A percentile compares a stretch with the other conserved stretches of the same genome.
These are phyloP conservation scores for Onychostoma macrolepis DNA, from an alignment of 2,113 vertebrate genomes.

Conservation along the genomic window DNA sequence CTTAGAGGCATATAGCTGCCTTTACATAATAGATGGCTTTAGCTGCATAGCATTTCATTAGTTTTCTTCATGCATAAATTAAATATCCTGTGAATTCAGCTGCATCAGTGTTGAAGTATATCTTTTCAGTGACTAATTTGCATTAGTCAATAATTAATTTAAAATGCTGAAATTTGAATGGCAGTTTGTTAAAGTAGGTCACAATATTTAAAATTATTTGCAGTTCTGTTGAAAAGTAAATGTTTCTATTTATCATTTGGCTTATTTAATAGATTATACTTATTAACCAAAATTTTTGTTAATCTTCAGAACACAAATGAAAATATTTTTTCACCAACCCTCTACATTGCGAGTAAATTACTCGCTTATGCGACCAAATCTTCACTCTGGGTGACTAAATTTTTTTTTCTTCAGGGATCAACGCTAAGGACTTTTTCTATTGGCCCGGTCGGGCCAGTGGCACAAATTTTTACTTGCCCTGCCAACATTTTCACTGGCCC, in stretches of 20 bases:
- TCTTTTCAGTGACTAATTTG: not conserved
- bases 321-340: not conserved
- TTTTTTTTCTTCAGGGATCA: no score
- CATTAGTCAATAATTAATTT: not conserved
- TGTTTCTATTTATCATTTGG: not conserved
- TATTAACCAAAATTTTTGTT: no score
- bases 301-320: not conserved
- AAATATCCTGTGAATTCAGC: not conserved
- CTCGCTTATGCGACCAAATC: no score
- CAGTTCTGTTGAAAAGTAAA: not conserved
- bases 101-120: not conserved
- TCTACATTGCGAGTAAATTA: no score
- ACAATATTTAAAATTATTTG: not conserved
- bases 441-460: no score
- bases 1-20: constrained; percentile 21
- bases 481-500: no score
- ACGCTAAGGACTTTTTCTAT: no score
- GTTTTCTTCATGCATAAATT: not conserved
- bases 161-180: not conserved
- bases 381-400: no score
- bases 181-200: not conserved
- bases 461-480: no score
- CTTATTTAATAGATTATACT: not conserved
- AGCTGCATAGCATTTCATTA: not conserved
- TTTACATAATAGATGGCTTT: constrained; percentile 40